phyloP scores from a whole-genome alignment of 2,797 vertebrate species.

The Neostethus bicornis region DNA sequence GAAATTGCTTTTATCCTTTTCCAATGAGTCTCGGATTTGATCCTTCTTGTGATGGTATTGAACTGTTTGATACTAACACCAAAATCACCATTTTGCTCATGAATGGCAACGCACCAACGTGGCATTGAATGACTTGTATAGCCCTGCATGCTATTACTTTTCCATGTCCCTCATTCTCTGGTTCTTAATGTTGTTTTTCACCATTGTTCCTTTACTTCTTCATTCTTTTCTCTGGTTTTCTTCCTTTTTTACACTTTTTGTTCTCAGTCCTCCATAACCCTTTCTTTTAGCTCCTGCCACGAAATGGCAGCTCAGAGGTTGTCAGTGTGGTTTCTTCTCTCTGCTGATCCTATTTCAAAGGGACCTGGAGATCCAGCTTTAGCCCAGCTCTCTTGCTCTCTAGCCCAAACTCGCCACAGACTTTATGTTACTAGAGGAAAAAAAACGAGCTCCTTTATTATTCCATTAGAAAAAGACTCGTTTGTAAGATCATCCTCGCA shows the following conservation, averaged over 20 bases:
- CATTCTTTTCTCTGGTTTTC: slow-evolving; percentile 30
- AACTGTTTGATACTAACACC: slow-evolving; percentile 31
- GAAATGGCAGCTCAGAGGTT: slow-evolving; percentile 75
- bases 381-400: slow-evolving; percentile 71
- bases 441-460: slow-evolving; percentile 62
- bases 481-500: slow-evolving; percentile 68
- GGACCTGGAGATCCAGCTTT: slow-evolving; percentile 76
- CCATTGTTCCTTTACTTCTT: slow-evolving; percentile 28
- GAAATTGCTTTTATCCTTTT: slow-evolving; percentile 40
- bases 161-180: slow-evolving; percentile 18
- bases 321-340: slow-evolving; percentile 77
- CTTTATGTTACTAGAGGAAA: slow-evolving; percentile 60
- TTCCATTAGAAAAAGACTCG: slow-evolving; percentile 71
- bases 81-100: slow-evolving; percentile 45
- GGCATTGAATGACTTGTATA: slow-evolving; percentile 48
- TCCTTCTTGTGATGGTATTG: slow-evolving; percentile 44
- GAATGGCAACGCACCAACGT: slow-evolving; percentile 58
- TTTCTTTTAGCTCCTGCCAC: slow-evolving; percentile 67
- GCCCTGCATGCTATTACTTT: slow-evolving; percentile 28
- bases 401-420: slow-evolving; percentile 67
- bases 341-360: slow-evolving; percentile 82
- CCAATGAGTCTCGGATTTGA: slow-evolving; percentile 42
- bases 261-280: slow-evolving; percentile 49
- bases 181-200: slow-evolving; percentile 24
- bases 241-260: slow-evolving; percentile 35